Base-by-base conservation (phyloP, 2,888 invertebrate genomes). In the Cephus pygmeus region DNA sequence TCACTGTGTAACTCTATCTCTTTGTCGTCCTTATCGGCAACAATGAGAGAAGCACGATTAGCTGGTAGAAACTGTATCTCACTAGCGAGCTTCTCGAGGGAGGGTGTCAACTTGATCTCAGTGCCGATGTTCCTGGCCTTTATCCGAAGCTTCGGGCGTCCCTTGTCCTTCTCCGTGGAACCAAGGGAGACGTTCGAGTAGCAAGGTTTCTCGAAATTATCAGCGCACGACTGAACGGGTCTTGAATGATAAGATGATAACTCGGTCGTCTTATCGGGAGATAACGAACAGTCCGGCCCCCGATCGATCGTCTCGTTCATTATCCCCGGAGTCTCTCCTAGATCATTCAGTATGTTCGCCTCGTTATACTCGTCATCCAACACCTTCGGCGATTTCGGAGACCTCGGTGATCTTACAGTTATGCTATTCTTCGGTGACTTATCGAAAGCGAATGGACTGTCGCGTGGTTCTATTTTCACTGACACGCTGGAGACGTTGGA, bases 1-100 rank as follows among this genome's bases (percentile, higher is more conserved):
- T 73, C 73, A 9, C 34, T 73, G 0, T 40, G 40, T 6, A 15
- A 40, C 15, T 73, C 77, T 9, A 31, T 69, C 30, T 73, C 69
- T 34, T 69, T 73, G 69, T 73, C 75, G 36, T 77, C 75, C 40
- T 36, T 34, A 34, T 77, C 75, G 11, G 75, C 77, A 23, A 69
- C 73, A n/a, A 68, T 77, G 2, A 77, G 79, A 69, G 77, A 77
- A 31, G 81, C 81, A 69, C 81, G 79, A 69, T 80, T 85, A 4
- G 88, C 88, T 12, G 90, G 89, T 34, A 87, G 79, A 78, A 90
- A 90, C 77, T 89, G 86, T 68, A 91, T 90, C 80, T 91, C 89
- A 75, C 85, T 88, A 0, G 90, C 90, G 34, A 91, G 81, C 76
- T 90, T 89, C 73, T 90, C 90, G 75, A 91, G 80, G 12, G 88